phyloP scores from a whole-genome alignment of 2,888 invertebrate genomes.

The Euplexia lucipara region DNA sequence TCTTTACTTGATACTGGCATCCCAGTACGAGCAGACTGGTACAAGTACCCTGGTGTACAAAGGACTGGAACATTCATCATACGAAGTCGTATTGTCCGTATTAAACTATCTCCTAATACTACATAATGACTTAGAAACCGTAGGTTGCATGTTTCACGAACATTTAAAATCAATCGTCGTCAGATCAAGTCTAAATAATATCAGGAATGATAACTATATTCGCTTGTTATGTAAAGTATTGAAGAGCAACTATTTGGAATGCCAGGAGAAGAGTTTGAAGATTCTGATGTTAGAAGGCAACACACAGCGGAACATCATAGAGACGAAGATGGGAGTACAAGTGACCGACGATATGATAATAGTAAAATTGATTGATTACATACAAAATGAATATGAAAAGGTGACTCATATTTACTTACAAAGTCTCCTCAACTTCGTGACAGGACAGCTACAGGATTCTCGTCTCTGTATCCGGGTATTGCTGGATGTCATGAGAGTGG shows the following conservation, averaged over 20 bases:
- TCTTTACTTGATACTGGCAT: constrained; percentile 49
- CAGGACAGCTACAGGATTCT: constrained; percentile 58
- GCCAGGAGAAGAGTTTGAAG: constrained; percentile 78
- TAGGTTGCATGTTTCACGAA: constrained; percentile 69
- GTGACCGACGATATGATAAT: constrained; percentile 65
- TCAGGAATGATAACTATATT: constrained; percentile 66
- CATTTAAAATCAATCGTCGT: constrained; percentile 67
- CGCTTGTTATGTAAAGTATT: constrained; percentile 69
- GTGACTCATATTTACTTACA: constrained; percentile 79
- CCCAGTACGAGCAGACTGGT: constrained; percentile 3
- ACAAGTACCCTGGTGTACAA: constrained; percentile 24
- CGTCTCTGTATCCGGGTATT: constrained; percentile 52
- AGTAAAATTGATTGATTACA: constrained; percentile 68
- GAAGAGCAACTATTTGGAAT: constrained; percentile 75
- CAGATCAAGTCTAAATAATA: constrained; percentile 48
- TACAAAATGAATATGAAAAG: constrained; percentile 77
- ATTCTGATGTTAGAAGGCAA: constrained; percentile 74
- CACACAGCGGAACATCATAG: constrained; percentile 73
- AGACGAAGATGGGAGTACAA: constrained; percentile 50
- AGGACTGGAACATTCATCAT: constrained; percentile 52
- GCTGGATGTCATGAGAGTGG: constrained; percentile 70
- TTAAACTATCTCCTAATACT: constrained; percentile 62
- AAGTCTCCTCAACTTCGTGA: constrained; percentile 73
- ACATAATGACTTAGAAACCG: constrained; percentile 65
- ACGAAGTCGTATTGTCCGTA: constrained; percentile 57